Evolutionary conservation across 1,140 invertebrate genomes (phyloP).

Genomic region (Melipona quadrifasciata): DNA sequence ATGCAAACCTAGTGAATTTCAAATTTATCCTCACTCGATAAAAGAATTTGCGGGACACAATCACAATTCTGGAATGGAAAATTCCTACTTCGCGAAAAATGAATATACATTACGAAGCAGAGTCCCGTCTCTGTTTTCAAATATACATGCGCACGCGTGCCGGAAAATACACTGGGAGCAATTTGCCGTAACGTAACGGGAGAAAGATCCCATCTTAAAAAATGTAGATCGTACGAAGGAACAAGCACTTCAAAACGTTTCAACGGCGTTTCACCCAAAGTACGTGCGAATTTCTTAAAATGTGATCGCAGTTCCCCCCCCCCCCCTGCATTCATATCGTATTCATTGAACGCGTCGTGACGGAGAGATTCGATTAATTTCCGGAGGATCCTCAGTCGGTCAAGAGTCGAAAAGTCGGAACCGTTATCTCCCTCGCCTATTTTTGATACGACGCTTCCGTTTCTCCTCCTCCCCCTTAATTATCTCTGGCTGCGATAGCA

Average conservation of each 20-base stretch:
- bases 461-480: slow-evolving; percentile 61
- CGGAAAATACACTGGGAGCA: no score
- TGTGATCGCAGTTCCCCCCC: not conserved
- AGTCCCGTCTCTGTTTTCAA: no score
- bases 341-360: not conserved
- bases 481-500: slow-evolving; percentile 69
- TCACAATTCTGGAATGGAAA: no score
- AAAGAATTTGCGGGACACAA: no score
- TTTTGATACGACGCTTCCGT: not conserved
- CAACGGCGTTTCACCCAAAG: not conserved
- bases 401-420: not conserved
- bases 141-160: no score
- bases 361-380: not conserved
- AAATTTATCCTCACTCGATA: no score
- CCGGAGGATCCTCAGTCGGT: not conserved
- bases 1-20: no score
- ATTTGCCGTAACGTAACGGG: not conserved
- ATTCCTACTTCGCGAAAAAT: no score
- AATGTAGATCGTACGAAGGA: not conserved
- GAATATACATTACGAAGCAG: no score
- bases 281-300: not conserved
- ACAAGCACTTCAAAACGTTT: not conserved
- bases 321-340: not conserved
- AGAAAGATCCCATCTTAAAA: not conserved
- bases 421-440: not conserved